Percentiles rank a stretch among this genome's conserved stretches.
phyloP scores from a whole-genome alignment of 2,797 vertebrate species.

The Syngnathus rostellatus region DNA sequence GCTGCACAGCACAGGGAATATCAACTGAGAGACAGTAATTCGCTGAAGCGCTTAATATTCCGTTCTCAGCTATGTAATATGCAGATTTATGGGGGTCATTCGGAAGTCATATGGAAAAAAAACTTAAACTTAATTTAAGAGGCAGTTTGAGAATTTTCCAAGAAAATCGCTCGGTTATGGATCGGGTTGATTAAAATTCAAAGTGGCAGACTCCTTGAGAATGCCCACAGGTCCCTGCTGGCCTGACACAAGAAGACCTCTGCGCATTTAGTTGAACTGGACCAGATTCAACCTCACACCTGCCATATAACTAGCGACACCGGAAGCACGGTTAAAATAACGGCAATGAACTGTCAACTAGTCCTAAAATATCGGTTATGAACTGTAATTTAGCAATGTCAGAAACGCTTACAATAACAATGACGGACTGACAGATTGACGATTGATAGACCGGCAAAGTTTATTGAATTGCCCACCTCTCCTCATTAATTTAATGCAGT shows the following conservation, averaged over 20 bases:
- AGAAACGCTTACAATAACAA: too few species aligned
- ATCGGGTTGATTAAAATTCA: slow-evolving; percentile 55
- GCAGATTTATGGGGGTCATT: slow-evolving; percentile 68
- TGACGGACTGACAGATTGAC: too few species aligned
- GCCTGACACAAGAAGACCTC: slow-evolving; percentile 53
- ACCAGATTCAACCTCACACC: slow-evolving; percentile 41
- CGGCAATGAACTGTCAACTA: too few species aligned
- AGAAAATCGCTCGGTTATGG: slow-evolving; percentile 57
- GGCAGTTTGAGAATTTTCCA: slow-evolving; percentile 53
- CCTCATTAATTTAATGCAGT: background rate
- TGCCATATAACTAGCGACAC: slow-evolving; percentile 15
- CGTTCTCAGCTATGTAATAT: slow-evolving; percentile 70
- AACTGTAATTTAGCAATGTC: too few species aligned
- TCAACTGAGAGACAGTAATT: slow-evolving; percentile 65
- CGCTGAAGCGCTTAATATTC: slow-evolving; percentile 68
- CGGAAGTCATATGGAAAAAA: slow-evolving; percentile 61
- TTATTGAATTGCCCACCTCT: background rate
- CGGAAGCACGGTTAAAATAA: too few species aligned
- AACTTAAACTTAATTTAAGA: slow-evolving; percentile 62
- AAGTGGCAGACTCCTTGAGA: slow-evolving; percentile 40
- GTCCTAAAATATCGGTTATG: too few species aligned
- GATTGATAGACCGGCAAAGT: too few species aligned
- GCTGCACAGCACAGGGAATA: slow-evolving; percentile 60
- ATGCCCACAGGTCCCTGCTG: slow-evolving; percentile 42
- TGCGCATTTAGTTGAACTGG: slow-evolving; percentile 39